A percentile compares a stretch with the other conserved stretches of the same genome.
phyloP scores from a whole-genome alignment of 2,797 vertebrate species.

The Lophius americanus region DNA sequence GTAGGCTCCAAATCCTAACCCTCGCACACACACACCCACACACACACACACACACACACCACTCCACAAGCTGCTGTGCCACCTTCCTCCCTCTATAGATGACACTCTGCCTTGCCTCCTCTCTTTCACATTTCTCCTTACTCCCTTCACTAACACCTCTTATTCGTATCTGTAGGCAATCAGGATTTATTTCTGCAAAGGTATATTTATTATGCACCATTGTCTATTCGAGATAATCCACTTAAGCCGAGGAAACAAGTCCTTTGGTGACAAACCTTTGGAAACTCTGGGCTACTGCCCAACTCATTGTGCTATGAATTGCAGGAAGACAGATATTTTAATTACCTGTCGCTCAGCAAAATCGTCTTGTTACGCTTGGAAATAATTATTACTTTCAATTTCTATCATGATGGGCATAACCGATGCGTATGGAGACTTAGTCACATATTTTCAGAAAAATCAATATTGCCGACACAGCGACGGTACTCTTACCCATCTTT shows the following conservation, averaged over 20 bases:
- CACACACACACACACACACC: conserved; percentile 13
- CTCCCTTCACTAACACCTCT: conserved; percentile 2
- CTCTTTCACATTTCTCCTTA: conserved; percentile 30
- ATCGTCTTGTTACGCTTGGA: conserved; percentile 1
- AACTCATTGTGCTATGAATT: conserved; percentile 60
- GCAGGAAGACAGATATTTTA: conserved; percentile 68
- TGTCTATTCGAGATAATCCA: conserved; percentile 46
- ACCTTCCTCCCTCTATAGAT: conserved; percentile 26
- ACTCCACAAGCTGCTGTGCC: conserved; percentile 11
- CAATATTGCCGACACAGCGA: neutral
- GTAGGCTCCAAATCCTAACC: conserved; percentile 24
- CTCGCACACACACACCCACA: conserved; percentile 1
- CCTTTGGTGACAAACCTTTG: conserved; percentile 46
- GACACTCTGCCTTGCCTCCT: conserved; percentile 13
- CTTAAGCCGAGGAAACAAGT: conserved; percentile 51
- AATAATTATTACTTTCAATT: neutral
- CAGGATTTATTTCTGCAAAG: neutral
- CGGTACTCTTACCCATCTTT: neutral
- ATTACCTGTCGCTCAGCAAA: conserved; percentile 52
- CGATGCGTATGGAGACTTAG: neutral
- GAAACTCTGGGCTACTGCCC: conserved; percentile 55
- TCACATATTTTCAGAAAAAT: neutral
- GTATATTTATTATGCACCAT: conserved; percentile 10
- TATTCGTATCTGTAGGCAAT: neutral
- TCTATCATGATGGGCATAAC: neutral